Conservation (phyloP, 2,888 invertebrate species). For the Deroplatys truncata region DNA sequence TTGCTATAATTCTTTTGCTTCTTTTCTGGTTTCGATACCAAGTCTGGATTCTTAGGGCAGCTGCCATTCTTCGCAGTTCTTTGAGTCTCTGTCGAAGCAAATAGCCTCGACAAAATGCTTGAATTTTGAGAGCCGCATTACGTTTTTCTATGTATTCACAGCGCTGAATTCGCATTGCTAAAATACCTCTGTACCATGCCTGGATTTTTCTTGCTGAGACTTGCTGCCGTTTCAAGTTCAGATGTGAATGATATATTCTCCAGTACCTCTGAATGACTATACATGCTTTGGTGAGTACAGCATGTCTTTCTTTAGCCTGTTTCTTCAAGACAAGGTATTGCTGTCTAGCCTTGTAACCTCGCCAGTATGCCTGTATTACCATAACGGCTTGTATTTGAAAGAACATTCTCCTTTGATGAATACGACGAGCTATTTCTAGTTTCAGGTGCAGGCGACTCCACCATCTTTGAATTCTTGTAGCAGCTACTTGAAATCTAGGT, state of each 20-base stretch:
- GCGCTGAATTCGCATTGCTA: conserved; percentile 32
- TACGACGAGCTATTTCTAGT: conserved; percentile 43
- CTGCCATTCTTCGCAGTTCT: neutral
- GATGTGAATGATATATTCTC: conserved; percentile 41
- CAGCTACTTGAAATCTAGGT: conserved; percentile 36
- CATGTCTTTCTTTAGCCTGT: conserved; percentile 39
- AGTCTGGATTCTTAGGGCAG: conserved; percentile 22
- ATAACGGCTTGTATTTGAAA: conserved; percentile 42
- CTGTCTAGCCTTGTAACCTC: conserved; percentile 38
- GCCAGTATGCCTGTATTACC: conserved; percentile 50
- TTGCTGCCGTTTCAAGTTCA: conserved; percentile 35
- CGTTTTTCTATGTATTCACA: conserved; percentile 23
- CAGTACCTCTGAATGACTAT: conserved; percentile 50
- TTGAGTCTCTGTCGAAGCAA: neutral
- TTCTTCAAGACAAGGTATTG: conserved; percentile 39
- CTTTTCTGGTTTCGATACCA: conserved; percentile 22
- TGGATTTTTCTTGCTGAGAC: conserved; percentile 36
- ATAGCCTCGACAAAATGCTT: conserved; percentile 36
- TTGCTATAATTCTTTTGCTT: conserved; percentile 22
- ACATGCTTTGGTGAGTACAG: conserved; percentile 41
- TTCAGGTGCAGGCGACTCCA: conserved; percentile 36
- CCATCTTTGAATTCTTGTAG: conserved; percentile 39
- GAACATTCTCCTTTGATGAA: conserved; percentile 39
- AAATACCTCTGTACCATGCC: conserved; percentile 35
- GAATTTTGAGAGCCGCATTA: conserved; percentile 37